A percentile compares a stretch with the other conserved stretches of the same genome.
Evolutionary conservation across 2,888 invertebrate species (phyloP).

Genomic region (Clitarchus hookeri): DNA sequence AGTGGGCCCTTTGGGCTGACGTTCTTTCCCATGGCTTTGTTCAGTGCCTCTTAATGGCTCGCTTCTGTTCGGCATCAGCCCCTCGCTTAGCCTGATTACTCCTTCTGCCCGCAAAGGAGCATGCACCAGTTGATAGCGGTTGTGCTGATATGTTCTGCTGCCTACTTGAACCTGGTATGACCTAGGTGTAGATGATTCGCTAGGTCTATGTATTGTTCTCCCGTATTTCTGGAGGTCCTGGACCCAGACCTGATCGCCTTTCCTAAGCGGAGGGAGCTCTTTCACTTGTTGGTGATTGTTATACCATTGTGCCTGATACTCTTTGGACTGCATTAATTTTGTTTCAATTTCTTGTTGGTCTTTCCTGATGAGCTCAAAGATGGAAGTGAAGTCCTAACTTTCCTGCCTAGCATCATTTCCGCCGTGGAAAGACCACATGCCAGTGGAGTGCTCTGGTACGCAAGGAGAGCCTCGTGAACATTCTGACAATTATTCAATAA

Average conservation of each 20-base stretch:
- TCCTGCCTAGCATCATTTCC: not conserved
- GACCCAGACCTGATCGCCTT: not conserved
- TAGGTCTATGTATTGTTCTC: not conserved
- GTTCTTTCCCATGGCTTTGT: not conserved
- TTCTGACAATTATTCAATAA: not conserved
- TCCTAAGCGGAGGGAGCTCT: not conserved
- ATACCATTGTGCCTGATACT: not conserved
- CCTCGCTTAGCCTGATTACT: not conserved
- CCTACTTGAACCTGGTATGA: not conserved
- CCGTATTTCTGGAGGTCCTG: not conserved
- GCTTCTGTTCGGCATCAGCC: not conserved
- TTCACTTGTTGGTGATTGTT: not conserved
- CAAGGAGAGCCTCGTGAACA: not conserved
- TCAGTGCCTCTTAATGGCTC: not conserved
- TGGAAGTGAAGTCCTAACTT: conserved; percentile 7
- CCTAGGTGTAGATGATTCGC: not conserved
- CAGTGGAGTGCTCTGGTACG: not conserved
- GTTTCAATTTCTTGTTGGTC: not conserved
- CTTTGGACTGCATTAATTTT: not conserved
- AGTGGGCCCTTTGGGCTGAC: not conserved
- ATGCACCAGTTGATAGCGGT: not conserved
- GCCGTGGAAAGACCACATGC: not conserved
- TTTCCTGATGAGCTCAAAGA: not conserved
- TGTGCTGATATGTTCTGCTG: not conserved
- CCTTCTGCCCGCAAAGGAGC: not conserved